Base-by-base conservation (phyloP, 2,888 invertebrate species). In the Byasa hedistus region DNA sequence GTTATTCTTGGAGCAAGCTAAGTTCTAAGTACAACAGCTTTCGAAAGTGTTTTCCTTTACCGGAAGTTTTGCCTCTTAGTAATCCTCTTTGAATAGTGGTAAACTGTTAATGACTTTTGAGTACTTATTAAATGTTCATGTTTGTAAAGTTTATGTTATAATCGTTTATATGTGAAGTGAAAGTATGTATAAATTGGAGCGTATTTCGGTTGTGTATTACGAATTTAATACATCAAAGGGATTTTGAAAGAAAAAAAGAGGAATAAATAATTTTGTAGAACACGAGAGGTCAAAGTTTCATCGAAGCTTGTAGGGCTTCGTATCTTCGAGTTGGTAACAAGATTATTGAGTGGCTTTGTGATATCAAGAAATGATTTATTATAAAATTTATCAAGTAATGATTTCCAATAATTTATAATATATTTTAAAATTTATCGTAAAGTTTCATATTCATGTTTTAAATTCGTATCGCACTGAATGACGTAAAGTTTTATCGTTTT, bases 401-500 rank as follows among this genome's bases (percentile, higher is more conserved):
- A 23, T 23, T 44, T 44, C 15, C 19, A 44, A 7, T 22, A 15
- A 58, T 23, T 44, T 39, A 39, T 17, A 4, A 22, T 67, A 61
- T 65, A 55, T 66, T 66, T 66, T 67, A 60, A 51, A 3, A 48
- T 59, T 19, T 44, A 51, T 23, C 57, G 54, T 32, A 21, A 54
- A 52, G 61, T 57, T 61, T 52, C 60, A 61, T 23, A 61, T 66
- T 66, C 22, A 24, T 57, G 54, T 39, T 12, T 66, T 57, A 52
- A 19, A 21, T 60, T 57, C 52, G 58, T 57, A 32, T 61, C 57
- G 57, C 57, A 61, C 57, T 66, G 71, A 70, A 75, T 76, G 80
- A 77, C 76, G 76, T 77, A 78, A 79, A 76, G 76, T 82, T 80
- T 82, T 80, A 82, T 80, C 79, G 79, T 73, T 79, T 77, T 77